phyloP scores from a whole-genome alignment of 2,797 vertebrate species.

The Streptopelia turtur region DNA sequence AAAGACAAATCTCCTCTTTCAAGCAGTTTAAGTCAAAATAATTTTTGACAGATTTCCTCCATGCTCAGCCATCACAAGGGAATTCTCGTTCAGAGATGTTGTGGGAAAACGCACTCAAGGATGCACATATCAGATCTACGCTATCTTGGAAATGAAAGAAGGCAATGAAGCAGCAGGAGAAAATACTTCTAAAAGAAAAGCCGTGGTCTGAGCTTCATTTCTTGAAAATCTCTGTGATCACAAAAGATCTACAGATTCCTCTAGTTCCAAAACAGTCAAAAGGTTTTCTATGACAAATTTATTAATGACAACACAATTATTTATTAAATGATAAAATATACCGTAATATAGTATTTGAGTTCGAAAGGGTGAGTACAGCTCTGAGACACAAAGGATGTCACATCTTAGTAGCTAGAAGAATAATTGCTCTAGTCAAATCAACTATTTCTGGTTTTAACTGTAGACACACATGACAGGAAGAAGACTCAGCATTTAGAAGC shows the following conservation, averaged over 20 bases:
- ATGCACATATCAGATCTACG: background rate
- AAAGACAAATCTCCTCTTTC: background rate
- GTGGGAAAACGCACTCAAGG: background rate
- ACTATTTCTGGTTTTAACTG: constrained; percentile 5
- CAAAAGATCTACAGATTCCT: background rate
- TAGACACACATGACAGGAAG: background rate
- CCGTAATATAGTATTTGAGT: background rate
- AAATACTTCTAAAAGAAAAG: background rate
- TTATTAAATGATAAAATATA: background rate
- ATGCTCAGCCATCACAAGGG: background rate
- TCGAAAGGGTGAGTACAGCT: background rate
- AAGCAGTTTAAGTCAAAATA: background rate
- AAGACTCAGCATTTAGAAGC: background rate
- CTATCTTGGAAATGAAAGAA: background rate
- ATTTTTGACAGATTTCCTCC: background rate
- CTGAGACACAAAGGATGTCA: background rate
- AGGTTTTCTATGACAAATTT: background rate
- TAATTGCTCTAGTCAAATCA: background rate
- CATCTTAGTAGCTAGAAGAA: background rate
- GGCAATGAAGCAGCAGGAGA: background rate
- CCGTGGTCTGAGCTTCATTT: background rate
- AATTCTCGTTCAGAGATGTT: constrained; percentile 12
- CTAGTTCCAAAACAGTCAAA: background rate
- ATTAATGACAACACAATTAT: background rate
- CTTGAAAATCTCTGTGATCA: background rate